A percentile compares a stretch with the other conserved stretches of the same genome.
Conservation (phyloP, 2,797 vertebrate species). For the Dipus sagitta region DNA sequence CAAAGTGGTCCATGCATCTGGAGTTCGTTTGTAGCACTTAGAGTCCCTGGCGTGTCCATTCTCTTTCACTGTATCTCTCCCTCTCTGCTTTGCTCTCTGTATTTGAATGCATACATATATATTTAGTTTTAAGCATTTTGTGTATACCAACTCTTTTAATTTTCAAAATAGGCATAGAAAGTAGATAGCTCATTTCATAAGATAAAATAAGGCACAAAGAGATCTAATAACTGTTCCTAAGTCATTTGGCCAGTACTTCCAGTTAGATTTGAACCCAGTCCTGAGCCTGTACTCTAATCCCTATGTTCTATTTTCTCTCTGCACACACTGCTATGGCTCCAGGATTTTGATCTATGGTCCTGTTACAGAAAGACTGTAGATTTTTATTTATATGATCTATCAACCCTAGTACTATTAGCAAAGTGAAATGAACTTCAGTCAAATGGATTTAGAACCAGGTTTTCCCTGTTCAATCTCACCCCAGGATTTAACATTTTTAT, state of each 20-base stretch:
- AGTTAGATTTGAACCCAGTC: background rate
- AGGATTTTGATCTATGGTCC: background rate
- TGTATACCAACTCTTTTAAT: background rate
- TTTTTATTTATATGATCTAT: background rate
- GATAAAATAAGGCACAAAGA: background rate
- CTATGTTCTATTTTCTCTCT: slow-evolving; percentile 16
- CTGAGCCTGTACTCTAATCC: background rate
- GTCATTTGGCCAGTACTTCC: background rate
- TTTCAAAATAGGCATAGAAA: background rate
- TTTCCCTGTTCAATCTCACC: background rate
- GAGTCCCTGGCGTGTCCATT: too few relatives aligned
- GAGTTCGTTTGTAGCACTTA: too few relatives aligned
- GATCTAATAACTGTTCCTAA: background rate
- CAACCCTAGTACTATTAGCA: background rate
- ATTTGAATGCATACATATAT: too few relatives aligned
- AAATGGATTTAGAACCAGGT: background rate
- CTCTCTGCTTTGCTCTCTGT: too few relatives aligned
- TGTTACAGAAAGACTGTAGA: background rate
- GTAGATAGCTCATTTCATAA: background rate
- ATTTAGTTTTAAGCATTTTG: background rate
- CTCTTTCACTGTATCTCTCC: too few relatives aligned
- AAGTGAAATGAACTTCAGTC: background rate
- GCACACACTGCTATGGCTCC: background rate
- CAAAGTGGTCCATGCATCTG: too few relatives aligned
- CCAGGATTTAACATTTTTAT: slow-evolving; percentile 37